Base-by-base conservation (phyloP, 2,888 invertebrate species). In the Drosophila mimetica region DNA sequence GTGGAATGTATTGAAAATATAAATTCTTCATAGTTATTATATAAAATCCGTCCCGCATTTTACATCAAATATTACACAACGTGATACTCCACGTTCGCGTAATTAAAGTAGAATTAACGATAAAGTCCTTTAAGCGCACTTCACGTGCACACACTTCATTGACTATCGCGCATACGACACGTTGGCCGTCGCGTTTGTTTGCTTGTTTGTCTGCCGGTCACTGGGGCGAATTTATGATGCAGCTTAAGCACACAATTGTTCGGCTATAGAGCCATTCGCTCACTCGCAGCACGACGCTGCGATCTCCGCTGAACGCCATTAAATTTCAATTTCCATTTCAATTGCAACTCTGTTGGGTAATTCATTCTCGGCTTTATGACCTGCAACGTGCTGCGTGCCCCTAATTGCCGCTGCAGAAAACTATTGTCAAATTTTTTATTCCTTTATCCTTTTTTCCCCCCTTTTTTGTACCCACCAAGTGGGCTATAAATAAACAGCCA, bases 101-200 rank as follows among this genome's bases (percentile, higher is more conserved):
- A 78, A 83, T 78, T 79, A 75, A 77, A 86, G 85, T 79, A 79
- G 80, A 83, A 74, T 80, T 79, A 74, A 77, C 77, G 67, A 55
- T 61, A 74, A 79, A 39, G 57, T 63, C 65, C 50, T 37, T 36
- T 18, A 4, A 39, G 39, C 39, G 11, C 16, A 20, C 25, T 32
- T 47, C 32, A 34, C 30, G 71, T 42, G 52, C 30, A 16, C 30
- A 16, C 60, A 71, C 77, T 82, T 78, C 80, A 76, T 86, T 72
- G 78, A 83, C 64, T 67, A 83, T 80, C 78, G 71, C 75, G 79
- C 78, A 86, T 79, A 70, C 80, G 86, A 67, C 77, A 59, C 57
- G 78, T 67, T 69, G 42, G 8, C 46, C 51, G 6, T 13, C 51
- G 4, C 64, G 42, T 32, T 5, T 39, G 11, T 30, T 4, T 18